A percentile compares a stretch with the other conserved stretches of the same genome.
These are phyloP conservation scores for Peucedramus taeniatus DNA, from an alignment of 2,113 vertebrate genomes.

Conservation along the genomic window DNA sequence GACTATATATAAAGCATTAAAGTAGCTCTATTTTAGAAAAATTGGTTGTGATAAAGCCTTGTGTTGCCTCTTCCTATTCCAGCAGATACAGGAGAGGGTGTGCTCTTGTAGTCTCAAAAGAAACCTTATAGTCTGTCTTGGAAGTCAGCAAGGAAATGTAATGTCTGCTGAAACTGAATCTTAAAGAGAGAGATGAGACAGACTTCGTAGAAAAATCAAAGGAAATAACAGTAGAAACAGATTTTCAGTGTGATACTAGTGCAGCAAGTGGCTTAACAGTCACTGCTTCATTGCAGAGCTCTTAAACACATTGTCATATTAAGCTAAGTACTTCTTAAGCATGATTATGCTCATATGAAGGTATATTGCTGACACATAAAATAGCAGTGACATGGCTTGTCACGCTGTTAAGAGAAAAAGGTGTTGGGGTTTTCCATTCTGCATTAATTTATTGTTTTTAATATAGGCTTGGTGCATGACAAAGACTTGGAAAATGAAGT, in stretches of 20 bases:
- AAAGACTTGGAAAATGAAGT: constrained; percentile 67
- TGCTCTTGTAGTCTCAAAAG: neutral
- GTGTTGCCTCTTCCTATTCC: neutral
- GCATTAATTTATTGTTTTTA: neutral
- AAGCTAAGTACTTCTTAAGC: neutral
- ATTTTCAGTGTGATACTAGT: neutral
- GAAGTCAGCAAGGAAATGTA: neutral
- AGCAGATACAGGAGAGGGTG: neutral
- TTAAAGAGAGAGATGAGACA: neutral
- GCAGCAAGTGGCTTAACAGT: neutral
- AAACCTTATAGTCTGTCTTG: neutral
- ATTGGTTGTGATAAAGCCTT: neutral
- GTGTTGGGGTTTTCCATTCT: neutral
- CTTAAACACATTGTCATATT: neutral
- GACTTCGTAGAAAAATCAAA: neutral
- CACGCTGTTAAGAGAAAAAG: neutral
- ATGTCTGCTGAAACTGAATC: neutral
- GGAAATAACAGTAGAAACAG: neutral
- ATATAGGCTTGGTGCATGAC: constrained; percentile 45
- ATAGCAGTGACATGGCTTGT: neutral
- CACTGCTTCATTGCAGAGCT: neutral
- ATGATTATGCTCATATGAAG: neutral
- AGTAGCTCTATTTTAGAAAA: neutral
- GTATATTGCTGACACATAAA: neutral
- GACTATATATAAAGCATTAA: neutral